phyloP scores from a whole-genome alignment of 1,140 invertebrate genomes.

The Riptortus pedestris region DNA sequence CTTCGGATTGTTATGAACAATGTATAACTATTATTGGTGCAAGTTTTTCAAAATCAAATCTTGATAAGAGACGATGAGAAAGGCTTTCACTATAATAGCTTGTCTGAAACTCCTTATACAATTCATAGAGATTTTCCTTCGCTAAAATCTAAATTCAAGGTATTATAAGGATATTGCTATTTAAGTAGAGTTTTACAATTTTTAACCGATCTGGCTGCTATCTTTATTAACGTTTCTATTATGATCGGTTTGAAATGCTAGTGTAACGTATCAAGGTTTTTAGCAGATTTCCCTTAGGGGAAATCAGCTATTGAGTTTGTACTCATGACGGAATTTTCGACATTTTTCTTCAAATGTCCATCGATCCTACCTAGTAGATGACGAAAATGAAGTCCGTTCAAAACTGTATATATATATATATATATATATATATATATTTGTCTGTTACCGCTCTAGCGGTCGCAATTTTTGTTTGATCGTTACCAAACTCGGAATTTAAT shows the following conservation, averaged over 20 bases:
- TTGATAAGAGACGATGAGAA: background rate
- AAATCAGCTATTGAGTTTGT: no score
- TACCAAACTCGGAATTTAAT: no score
- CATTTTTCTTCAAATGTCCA: no score
- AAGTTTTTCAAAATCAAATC: background rate
- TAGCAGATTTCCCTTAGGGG: no score
- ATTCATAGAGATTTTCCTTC: background rate
- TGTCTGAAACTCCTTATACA: background rate
- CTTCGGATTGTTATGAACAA: background rate
- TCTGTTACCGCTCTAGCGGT: no score
- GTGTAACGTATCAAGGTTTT: no score
- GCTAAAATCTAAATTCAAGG: background rate
- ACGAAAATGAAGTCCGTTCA: no score
- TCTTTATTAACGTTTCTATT: background rate
- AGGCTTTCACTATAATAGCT: background rate
- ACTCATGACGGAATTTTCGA: no score
- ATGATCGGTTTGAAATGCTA: background rate
- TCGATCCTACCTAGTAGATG: no score
- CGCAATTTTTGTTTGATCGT: no score
- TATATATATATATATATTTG: no score
- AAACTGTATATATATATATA: no score
- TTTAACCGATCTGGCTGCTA: background rate
- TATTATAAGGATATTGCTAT: background rate
- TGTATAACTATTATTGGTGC: background rate
- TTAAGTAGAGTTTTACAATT: background rate